Percentiles rank a stretch among this genome's conserved stretches.
These are phyloP conservation scores for Chymomyza caudatula DNA, from an alignment of 2,888 invertebrate genomes.

Conservation along the genomic window DNA sequence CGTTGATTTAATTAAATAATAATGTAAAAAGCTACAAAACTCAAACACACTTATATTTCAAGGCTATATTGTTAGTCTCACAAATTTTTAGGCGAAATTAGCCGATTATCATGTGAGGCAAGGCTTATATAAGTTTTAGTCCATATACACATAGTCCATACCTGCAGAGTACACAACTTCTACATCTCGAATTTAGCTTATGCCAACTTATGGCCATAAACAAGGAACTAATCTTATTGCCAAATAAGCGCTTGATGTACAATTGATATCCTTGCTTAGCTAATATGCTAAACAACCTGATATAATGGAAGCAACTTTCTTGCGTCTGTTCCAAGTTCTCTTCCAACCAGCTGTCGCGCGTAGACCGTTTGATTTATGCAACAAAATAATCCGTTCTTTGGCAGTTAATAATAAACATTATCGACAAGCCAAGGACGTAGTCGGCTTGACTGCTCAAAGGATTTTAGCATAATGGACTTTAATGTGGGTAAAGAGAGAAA, in stretches of 20 bases:
- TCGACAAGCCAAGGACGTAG: conserved; percentile 9
- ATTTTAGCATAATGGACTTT: conserved; percentile 27
- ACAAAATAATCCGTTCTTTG: neutral
- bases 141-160: no score
- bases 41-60: no score
- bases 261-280: conserved; percentile 19
- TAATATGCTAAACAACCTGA: neutral
- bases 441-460: conserved; percentile 1
- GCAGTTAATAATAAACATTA: conserved; percentile 13
- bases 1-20: no score
- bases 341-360: neutral
- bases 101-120: no score
- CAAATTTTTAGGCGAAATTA: no score
- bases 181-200: neutral
- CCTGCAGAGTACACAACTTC: no score
- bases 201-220: neutral
- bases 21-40: no score
- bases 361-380: conserved; percentile 22
- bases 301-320: neutral
- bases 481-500: neutral
- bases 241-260: conserved; percentile 6
- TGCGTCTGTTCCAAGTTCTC: neutral
- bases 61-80: no score
- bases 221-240: neutral
- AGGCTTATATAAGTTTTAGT: no score